Conservation (phyloP, 2,797 vertebrate species). For the Nyctibius grandis region DNA sequence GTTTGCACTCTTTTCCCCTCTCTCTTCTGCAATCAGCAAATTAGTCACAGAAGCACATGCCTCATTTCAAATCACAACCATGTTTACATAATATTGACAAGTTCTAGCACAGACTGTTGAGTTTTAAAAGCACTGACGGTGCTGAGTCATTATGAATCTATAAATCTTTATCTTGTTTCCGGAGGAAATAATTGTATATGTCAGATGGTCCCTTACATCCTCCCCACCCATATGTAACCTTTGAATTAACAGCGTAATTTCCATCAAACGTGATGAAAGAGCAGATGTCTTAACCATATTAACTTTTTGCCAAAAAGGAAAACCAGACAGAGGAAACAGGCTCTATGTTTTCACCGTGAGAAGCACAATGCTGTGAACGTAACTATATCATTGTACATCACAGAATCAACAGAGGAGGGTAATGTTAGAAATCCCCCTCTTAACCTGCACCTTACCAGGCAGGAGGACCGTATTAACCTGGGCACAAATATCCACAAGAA, state of each 20-base stretch:
- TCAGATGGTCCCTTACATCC: background rate
- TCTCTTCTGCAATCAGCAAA: background rate
- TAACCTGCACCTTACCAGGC: background rate
- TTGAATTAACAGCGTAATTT: background rate
- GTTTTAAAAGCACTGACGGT: background rate
- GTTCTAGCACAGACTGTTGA: background rate
- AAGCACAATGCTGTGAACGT: background rate
- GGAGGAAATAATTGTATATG: background rate
- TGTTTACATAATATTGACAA: conserved; percentile 27
- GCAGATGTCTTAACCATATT: background rate
- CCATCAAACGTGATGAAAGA: background rate
- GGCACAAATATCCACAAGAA: background rate
- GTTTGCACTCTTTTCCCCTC: conserved; percentile 38
- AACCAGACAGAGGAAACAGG: background rate
- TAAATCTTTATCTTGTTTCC: background rate
- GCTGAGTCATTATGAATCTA: conserved; percentile 68
- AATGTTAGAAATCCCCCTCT: background rate
- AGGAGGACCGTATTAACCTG: background rate
- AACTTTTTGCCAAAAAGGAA: background rate
- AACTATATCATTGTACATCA: background rate
- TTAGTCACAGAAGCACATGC: background rate
- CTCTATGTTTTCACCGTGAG: background rate
- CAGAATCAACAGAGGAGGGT: background rate
- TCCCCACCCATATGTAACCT: background rate
- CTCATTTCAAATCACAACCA: background rate